These are phyloP conservation scores for Ephydatia muelleri DNA, from an alignment of 37 sponge, comb jelly and placozoan genomes.

Conservation along the genomic window DNA sequence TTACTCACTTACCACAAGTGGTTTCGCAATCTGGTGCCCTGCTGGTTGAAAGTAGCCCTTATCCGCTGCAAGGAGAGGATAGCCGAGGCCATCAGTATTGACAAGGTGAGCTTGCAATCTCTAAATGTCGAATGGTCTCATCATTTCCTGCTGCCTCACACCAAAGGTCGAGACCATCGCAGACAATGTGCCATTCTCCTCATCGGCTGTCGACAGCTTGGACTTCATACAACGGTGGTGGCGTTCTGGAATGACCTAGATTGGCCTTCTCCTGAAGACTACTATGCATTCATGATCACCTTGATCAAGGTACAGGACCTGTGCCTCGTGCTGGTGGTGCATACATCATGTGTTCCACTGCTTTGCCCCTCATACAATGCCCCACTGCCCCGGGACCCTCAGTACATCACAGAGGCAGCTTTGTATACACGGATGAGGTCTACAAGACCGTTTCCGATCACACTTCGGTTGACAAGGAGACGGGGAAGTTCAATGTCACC, in stretches of 20 bases:
- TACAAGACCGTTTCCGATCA: not conserved
- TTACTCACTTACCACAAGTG: constrained; percentile 34
- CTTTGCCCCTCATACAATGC: too few species aligned
- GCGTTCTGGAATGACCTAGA: constrained; percentile 40
- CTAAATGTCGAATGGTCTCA: not conserved
- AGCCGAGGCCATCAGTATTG: constrained; percentile 35
- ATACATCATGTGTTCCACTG: not conserved
- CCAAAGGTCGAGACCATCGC: not conserved
- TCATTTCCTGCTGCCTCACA: too few species aligned
- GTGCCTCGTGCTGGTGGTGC: not conserved
- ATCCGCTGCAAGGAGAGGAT: constrained; percentile 23
- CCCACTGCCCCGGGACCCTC: not conserved
- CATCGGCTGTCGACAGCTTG: constrained; percentile 52
- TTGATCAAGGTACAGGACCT: constrained; percentile 4
- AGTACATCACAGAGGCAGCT: constrained; percentile 29
- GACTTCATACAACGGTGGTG: constrained; percentile 33
- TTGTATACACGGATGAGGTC: constrained; percentile 25
- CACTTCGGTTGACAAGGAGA: not conserved
- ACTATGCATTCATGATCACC: constrained; percentile 13
- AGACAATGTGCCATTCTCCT: constrained; percentile 41
- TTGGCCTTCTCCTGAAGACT: constrained; percentile 43
- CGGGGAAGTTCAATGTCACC: constrained; percentile 25
- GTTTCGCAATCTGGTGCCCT: constrained; percentile 45
- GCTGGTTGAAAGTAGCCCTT: constrained; percentile 44
- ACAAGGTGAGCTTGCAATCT: constrained; percentile 34